Evolutionary conservation across 2,113 vertebrate genomes (phyloP).

Genomic region (Gymnorhina tibicen): DNA sequence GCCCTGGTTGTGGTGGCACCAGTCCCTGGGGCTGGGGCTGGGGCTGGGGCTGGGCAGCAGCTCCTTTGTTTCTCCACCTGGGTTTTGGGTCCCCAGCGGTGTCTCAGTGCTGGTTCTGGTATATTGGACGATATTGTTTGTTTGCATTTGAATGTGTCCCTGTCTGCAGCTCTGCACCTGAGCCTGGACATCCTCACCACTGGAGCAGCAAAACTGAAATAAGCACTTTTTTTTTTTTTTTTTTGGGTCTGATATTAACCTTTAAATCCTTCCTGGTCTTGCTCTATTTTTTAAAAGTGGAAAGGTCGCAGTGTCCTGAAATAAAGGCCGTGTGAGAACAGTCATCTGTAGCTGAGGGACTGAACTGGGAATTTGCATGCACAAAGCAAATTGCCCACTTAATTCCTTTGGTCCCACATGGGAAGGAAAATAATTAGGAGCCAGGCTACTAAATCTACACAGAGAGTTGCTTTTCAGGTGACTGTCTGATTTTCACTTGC

Average conservation of each 20-base stretch:
- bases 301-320: constrained; percentile 9
- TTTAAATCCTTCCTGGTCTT: not conserved
- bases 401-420: constrained; percentile 54
- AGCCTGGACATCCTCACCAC: not conserved
- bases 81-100: not conserved
- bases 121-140: no score
- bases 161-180: not conserved
- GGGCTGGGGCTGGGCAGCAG: not conserved
- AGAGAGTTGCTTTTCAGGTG: constrained; percentile 53
- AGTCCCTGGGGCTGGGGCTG: not conserved
- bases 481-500: not conserved
- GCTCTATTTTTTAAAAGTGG: not conserved
- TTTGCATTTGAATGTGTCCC: rapidly evolving
- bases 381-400: constrained; percentile 56
- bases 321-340: not conserved
- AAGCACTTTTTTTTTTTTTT: not conserved
- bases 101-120: not conserved
- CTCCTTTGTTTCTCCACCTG: not conserved
- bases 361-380: constrained; percentile 30
- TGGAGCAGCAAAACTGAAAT: not conserved
- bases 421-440: constrained; percentile 60
- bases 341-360: not conserved
- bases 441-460: not conserved
- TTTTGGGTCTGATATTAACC: not conserved
- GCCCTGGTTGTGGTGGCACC: not conserved